A percentile compares a stretch with the other conserved stretches of the same genome.
Evolutionary conservation across 2,113 vertebrate genomes (phyloP).

Genomic region (Indri indri): DNA sequence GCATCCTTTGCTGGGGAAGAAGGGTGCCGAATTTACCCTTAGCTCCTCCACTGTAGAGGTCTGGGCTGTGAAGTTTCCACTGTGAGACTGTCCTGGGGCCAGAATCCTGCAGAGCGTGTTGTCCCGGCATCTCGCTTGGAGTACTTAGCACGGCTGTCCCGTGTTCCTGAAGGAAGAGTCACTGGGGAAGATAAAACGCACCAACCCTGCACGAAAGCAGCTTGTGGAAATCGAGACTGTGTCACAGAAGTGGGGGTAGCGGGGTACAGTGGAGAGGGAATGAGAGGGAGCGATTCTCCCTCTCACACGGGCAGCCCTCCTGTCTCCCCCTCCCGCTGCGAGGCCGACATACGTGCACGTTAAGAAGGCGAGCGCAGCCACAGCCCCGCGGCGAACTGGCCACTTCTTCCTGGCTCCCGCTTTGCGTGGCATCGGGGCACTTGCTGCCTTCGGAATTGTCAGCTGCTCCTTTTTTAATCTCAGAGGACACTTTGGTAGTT

Average conservation of each 20-base stretch:
- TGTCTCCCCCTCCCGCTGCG: not conserved
- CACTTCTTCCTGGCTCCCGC: no score
- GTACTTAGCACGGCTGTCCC: not conserved
- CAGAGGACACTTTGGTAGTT: not conserved
- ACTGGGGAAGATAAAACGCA: not conserved
- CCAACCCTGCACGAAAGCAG: not conserved
- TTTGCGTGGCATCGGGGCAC: not conserved
- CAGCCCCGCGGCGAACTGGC: not conserved
- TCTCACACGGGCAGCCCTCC: not conserved
- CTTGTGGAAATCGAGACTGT: not conserved
- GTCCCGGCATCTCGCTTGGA: not conserved
- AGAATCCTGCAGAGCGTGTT: rapidly evolving
- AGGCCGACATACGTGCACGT: not conserved
- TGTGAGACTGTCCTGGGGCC: not conserved
- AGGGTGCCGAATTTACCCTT: not conserved
- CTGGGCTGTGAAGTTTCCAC: not conserved
- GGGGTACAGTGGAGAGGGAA: not conserved
- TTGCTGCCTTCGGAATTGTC: not conserved
- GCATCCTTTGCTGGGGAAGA: not conserved
- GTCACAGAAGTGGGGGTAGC: not conserved
- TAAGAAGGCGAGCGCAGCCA: not conserved
- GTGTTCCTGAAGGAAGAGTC: not conserved
- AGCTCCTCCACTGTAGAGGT: rapidly evolving
- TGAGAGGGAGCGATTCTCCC: not conserved
- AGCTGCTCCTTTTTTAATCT: not conserved